Conservation (phyloP, 2,888 invertebrate species). For the Philonicus albiceps region DNA sequence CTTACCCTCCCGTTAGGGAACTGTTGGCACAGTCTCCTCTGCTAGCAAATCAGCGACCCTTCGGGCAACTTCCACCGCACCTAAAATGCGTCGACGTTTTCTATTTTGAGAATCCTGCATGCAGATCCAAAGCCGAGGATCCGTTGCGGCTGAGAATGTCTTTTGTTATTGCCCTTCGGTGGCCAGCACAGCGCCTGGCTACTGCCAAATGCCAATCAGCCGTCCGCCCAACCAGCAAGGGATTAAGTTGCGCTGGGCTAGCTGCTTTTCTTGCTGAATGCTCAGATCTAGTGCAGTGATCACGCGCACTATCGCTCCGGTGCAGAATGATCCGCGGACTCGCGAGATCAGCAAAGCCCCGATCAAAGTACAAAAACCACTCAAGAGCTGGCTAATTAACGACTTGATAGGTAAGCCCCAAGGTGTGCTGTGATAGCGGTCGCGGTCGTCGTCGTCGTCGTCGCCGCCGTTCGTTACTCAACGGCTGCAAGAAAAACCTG, state of each 20-base stretch:
- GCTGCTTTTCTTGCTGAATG: background rate
- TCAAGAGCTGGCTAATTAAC: slow-evolving; percentile 3
- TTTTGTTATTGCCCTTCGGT: background rate
- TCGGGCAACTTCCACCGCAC: background rate
- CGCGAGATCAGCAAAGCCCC: background rate
- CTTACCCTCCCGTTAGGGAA: background rate
- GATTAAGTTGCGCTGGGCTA: background rate
- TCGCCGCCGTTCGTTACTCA: background rate
- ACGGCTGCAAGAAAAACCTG: background rate
- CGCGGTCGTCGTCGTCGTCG: background rate
- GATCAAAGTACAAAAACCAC: slow-evolving; percentile 22
- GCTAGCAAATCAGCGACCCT: background rate
- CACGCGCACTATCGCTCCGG: background rate
- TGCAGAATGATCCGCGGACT: background rate
- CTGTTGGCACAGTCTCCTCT: background rate
- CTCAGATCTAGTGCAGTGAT: background rate
- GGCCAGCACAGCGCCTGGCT: background rate
- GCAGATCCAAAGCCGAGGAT: background rate
- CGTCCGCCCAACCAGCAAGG: background rate
- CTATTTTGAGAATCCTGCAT: background rate
- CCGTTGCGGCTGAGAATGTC: background rate
- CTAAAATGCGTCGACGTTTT: background rate
- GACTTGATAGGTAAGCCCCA: background rate
- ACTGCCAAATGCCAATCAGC: background rate
- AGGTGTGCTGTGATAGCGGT: background rate